Base-by-base conservation (phyloP, 1,140 invertebrate species). In the Euura lappo region DNA sequence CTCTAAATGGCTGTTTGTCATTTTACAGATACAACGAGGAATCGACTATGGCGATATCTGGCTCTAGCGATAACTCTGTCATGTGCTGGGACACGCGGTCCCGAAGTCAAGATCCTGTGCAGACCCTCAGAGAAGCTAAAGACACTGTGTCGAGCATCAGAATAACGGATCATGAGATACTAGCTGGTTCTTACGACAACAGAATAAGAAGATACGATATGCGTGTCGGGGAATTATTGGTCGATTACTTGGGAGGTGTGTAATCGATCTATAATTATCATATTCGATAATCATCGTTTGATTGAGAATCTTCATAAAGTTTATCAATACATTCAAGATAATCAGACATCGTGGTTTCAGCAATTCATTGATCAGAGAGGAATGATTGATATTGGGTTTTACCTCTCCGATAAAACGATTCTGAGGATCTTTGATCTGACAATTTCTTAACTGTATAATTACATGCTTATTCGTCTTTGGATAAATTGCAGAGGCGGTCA, bases 181-280 rank as follows among this genome's bases (percentile, higher is more conserved):
- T 99, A 66, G 93, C 95, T 2, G 93, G 93, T 28, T 99, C 96
- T 6, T 91, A 97, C n/a, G 98, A 99, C 87, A 92, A 94, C 68
- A 93, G 93, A 81, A 90, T 97, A 6, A 88, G 98, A 42, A 89
- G 94, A 77, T 99, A 99, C 86, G 98, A 99, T 88, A 90, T 99
- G 45, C 88, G 98, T 51, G 91, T 93, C 76, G 97, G 97, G 0
- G 90, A 93, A 85, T 88, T 98, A 79, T 90, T 91, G 75, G 90
- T 91, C n/a, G 97, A 99, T 88, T 95, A 93, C 86, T 90, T 98
- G 77, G 96, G 96, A 76, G 91, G 93, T 94, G 85, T 85, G 82
- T 82, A 74, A n/a, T 68, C 69, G 72, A n/a, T 28, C 28, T 28
- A 28, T 28, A 72, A 65, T 69, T 44, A 10, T 68, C 46, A 51